These are phyloP conservation scores for Sardina pilchardus DNA, from an alignment of 2,113 vertebrate species.

Conservation along the genomic window DNA sequence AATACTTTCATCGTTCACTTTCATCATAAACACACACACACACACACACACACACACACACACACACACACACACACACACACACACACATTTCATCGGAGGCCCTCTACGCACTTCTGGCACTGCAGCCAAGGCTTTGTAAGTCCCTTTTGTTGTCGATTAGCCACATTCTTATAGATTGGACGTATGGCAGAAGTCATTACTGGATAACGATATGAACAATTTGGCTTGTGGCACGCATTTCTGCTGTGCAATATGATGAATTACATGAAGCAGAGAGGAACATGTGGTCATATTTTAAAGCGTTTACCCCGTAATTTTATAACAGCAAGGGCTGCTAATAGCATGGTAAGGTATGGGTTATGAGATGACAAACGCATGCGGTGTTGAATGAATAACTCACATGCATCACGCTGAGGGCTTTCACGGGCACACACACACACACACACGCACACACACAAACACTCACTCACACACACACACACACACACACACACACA, in stretches of 20 bases:
- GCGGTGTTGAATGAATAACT: not conserved
- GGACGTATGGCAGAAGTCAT: not conserved
- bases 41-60: not conserved
- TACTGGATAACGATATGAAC: not conserved
- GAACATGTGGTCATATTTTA: not conserved
- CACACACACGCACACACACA: not conserved
- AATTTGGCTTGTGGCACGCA: not conserved
- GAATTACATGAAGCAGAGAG: not conserved
- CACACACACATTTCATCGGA: not conserved
- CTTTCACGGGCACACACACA: not conserved
- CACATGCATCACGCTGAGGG: not conserved
- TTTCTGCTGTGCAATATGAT: not conserved
- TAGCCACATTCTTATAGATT: not conserved
- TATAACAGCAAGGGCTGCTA: not conserved
- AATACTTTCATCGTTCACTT: not conserved
- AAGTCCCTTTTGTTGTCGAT: too few relatives aligned
- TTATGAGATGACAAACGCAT: not conserved
- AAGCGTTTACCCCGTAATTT: not conserved
- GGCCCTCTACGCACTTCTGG: not conserved
- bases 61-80: not conserved
- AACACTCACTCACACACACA: not conserved
- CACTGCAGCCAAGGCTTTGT: not conserved
- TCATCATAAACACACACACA: not conserved
- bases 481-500: too few relatives aligned
- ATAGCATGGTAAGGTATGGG: not conserved